Conservation (phyloP, 2,797 vertebrate species). For the Propithecus perrieri region DNA sequence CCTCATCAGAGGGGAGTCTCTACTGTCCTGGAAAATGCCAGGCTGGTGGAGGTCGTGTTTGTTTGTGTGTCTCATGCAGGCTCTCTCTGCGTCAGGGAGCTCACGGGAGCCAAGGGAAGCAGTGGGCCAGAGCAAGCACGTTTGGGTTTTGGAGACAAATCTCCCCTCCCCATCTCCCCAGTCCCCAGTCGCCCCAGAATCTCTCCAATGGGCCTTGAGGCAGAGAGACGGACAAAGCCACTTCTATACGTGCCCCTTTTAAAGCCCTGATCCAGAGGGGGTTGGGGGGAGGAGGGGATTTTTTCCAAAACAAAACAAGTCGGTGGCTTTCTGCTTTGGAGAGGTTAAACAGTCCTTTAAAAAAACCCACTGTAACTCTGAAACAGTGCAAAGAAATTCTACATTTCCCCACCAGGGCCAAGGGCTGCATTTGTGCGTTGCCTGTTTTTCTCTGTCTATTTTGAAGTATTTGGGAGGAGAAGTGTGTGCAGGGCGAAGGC, state of each 20-base stretch:
- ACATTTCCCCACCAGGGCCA: slow-evolving; percentile 81
- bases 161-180: slow-evolving; percentile 56
- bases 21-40: not conserved
- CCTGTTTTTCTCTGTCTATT: slow-evolving; percentile 84
- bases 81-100: not conserved
- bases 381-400: slow-evolving; percentile 85
- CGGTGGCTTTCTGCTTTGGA: slow-evolving; percentile 84
- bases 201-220: slow-evolving; percentile 69
- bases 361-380: slow-evolving; percentile 66
- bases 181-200: slow-evolving; percentile 66
- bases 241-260: slow-evolving; percentile 74
- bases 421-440: slow-evolving; percentile 84
- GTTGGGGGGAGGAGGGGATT: slow-evolving; percentile 39
- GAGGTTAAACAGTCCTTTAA: slow-evolving; percentile 83
- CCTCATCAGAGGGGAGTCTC: not conserved
- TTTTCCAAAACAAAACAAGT: slow-evolving; percentile 77
- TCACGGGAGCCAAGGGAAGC: slow-evolving; percentile 7
- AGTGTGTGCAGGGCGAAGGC: slow-evolving; percentile 94
- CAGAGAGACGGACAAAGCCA: slow-evolving; percentile 74
- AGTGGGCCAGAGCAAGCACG: not conserved
- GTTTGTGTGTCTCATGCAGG: slow-evolving; percentile 25
- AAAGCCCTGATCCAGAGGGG: slow-evolving; percentile 77
- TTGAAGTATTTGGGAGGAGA: slow-evolving; percentile 89
- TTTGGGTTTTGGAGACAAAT: slow-evolving; percentile 63
- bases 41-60: not conserved